Conservation (phyloP, 2,888 invertebrate genomes). For the Frankliniella intonsa region DNA sequence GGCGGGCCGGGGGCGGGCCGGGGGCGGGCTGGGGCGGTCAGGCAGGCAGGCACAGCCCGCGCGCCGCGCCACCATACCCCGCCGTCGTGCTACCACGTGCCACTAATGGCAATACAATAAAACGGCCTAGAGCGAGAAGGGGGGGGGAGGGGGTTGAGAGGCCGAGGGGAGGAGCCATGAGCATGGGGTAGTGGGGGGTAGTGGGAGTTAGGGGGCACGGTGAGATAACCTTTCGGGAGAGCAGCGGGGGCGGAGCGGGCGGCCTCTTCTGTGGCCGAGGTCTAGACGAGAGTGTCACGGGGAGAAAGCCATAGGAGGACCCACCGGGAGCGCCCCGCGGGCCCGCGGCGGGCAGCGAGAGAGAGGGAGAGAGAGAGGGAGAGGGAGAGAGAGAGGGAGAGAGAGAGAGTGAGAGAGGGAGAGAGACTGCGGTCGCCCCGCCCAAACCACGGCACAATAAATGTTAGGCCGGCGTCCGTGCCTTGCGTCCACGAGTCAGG, state of each 20-base stretch:
- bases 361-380: background rate
- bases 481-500: too few species aligned
- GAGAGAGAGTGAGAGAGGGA: background rate
- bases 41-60: too few species aligned
- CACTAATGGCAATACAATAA: conserved; percentile 22
- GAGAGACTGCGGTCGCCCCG: background rate
- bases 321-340: too few species aligned
- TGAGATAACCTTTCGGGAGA: too few species aligned
- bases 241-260: background rate
- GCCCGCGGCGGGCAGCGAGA: background rate
- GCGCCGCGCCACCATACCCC: too few species aligned
- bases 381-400: background rate
- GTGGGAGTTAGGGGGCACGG: background rate
- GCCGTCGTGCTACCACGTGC: background rate
- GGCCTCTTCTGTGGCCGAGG: background rate
- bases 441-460: background rate
- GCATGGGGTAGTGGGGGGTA: background rate
- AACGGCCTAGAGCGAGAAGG: conserved; percentile 4
- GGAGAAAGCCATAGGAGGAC: too few species aligned
- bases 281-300: background rate
- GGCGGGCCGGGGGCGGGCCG: too few species aligned
- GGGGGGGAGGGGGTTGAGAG: background rate
- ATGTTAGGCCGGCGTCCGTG: too few species aligned
- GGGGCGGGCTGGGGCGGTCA: too few species aligned
- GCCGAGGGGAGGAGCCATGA: background rate